Evolutionary conservation across 2,888 invertebrate species (phyloP), one percentile per base, ranked within the genome.

Genomic region (Cynaeus angustus): DNA sequence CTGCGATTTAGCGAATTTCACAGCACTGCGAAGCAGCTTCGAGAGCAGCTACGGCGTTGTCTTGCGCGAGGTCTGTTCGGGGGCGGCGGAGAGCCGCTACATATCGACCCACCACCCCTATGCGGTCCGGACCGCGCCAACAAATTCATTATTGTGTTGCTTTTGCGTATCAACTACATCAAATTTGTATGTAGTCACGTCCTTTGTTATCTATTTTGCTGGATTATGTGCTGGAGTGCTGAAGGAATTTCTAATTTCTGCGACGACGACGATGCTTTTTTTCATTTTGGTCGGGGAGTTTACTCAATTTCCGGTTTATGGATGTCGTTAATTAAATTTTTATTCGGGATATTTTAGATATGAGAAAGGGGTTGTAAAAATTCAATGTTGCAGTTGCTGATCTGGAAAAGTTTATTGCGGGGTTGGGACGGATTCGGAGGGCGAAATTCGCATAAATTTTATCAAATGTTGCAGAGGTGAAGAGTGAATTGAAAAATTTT

Each of bases 51-150:
- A n/a, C 52, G 53, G 28, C 30, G 61, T 59, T 45, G 59, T 52
- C 21, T 21, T 21, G 21, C 21, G 58, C 56, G 48, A 10, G 61
- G 45, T 5, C 59, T 61, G 73, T 59, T 50, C 46, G 66, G 72
- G 72, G 65, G 70, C 45, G 72, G 70, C 69, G 72, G 72, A 55
- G 56, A 33, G 56, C 56, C 68, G 67, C 64, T 69, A 70, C 74
- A 72, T 81, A 81, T 80, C 81, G 81, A 81, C 79, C 79, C 71
- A 56, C 62, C 61, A 68, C 72, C 74, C 78, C 80, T 80, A 80
- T 80, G 81, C 78, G 81, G 82, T 82, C 81, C 79, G 81, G 82
- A 82, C 80, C 81, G 80, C 74, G 76, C 75, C 76, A 77, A 78
- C 78, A 78, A 79, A 80, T 79, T 80, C 74, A 79, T 79, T 78